Evolutionary conservation across 37 sponge, comb jelly and placozoan genomes (phyloP).

Genomic region (Chondrilla cf. caribensis): DNA sequence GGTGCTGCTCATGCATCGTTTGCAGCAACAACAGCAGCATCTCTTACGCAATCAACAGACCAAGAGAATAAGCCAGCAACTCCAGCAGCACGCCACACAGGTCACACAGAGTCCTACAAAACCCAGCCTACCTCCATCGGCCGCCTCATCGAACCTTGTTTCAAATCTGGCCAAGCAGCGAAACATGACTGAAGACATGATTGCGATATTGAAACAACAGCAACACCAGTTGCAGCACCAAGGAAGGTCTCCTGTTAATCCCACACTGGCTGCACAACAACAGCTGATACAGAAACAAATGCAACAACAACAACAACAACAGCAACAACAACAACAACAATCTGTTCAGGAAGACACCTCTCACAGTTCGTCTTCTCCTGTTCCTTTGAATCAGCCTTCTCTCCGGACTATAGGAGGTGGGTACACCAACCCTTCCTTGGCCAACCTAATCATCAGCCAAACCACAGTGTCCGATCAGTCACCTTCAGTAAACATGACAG

Average conservation of each 20-base stretch:
- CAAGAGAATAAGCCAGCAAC: not conserved
- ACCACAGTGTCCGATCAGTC: not conserved
- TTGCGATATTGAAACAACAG: slow-evolving; percentile 67
- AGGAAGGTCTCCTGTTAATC: not conserved
- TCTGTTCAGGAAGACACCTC: no score
- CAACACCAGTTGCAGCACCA: not conserved
- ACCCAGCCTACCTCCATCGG: not conserved
- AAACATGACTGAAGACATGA: slow-evolving; percentile 53
- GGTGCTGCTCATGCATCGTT: not conserved
- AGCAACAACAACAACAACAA: no score
- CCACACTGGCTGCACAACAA: not conserved
- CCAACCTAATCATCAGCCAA: not conserved
- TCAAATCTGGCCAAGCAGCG: not conserved
- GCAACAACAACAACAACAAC: no score
- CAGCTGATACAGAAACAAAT: slow-evolving; percentile 10
- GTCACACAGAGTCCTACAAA: slow-evolving; percentile 8
- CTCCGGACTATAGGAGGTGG: no score
- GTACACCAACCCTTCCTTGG: not conserved
- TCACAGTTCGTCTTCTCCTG: no score
- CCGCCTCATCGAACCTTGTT: not conserved
- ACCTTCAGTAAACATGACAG: not conserved
- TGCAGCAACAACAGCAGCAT: not conserved
- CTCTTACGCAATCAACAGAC: not conserved
- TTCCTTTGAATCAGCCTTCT: no score
- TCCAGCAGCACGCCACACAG: not conserved